Evolutionary conservation across 2,888 invertebrate genomes (phyloP).

Genomic region (Dexiosoma caninum): DNA sequence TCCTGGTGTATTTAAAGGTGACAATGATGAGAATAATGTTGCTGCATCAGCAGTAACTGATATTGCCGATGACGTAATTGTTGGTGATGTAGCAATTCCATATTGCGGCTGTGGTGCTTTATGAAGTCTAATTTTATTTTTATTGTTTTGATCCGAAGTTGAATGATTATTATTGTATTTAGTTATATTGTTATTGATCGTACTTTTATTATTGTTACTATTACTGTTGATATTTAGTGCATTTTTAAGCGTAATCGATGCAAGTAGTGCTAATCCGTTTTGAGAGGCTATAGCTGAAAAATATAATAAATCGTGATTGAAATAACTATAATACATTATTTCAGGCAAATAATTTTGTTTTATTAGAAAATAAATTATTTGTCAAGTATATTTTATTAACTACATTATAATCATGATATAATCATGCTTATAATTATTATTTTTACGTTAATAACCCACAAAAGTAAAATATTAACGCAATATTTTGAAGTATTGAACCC

Average conservation of each 20-base stretch:
- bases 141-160: slow-evolving; percentile 59
- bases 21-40: slow-evolving; percentile 51
- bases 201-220: slow-evolving; percentile 33
- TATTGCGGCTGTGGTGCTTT: slow-evolving; percentile 49
- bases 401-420: no score
- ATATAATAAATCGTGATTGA: no score
- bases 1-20: slow-evolving; percentile 29
- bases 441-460: no score
- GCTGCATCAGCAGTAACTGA: slow-evolving; percentile 44
- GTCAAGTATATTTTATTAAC: no score
- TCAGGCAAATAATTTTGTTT: no score
- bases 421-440: no score
- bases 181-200: slow-evolving; percentile 59
- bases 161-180: slow-evolving; percentile 49
- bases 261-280: slow-evolving; percentile 71
- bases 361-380: no score
- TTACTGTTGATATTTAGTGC: slow-evolving; percentile 72
- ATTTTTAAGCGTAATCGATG: slow-evolving; percentile 72
- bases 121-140: slow-evolving; percentile 54
- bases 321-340: no score
- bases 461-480: no score
- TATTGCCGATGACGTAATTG: slow-evolving; percentile 47
- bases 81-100: slow-evolving; percentile 50
- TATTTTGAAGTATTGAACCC: no score
- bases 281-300: slow-evolving; percentile 65